Conservation (phyloP, 2,113 vertebrate species). For the Gadus macrocephalus region DNA sequence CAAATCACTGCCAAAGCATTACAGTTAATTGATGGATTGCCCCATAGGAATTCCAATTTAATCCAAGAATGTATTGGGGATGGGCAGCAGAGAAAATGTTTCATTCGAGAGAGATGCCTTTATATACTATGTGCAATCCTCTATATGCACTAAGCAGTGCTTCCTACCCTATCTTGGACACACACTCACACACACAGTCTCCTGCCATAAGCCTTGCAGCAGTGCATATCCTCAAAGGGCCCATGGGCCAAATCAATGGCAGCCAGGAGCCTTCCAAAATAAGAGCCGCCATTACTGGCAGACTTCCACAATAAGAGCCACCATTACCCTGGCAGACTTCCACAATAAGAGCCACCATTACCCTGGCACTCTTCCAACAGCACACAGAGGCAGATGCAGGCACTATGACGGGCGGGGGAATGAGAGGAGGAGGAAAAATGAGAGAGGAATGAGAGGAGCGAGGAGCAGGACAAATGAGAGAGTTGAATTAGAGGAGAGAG, state of each 20-base stretch:
- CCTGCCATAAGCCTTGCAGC: slow-evolving; percentile 36
- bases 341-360: no score
- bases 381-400: slow-evolving; percentile 35
- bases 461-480: neutral
- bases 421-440: neutral
- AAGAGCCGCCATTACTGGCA: slow-evolving; percentile 63
- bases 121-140: slow-evolving; percentile 26
- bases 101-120: slow-evolving; percentile 20
- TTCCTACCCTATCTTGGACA: slow-evolving; percentile 33
- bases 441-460: neutral
- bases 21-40: slow-evolving; percentile 1
- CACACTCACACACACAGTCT: slow-evolving; percentile 10
- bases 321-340: no score
- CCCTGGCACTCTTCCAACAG: neutral
- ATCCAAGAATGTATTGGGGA: neutral
- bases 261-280: slow-evolving; percentile 59
- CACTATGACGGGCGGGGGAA: slow-evolving; percentile 17
- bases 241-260: slow-evolving; percentile 67
- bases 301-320: slow-evolving; percentile 27
- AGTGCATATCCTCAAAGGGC: slow-evolving; percentile 58
- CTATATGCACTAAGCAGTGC: slow-evolving; percentile 44
- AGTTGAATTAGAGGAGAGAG: neutral
- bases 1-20: neutral
- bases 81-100: slow-evolving; percentile 16
- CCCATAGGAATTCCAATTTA: neutral